Conservation (phyloP, 2,797 vertebrate genomes). For the Podargus strigoides region DNA sequence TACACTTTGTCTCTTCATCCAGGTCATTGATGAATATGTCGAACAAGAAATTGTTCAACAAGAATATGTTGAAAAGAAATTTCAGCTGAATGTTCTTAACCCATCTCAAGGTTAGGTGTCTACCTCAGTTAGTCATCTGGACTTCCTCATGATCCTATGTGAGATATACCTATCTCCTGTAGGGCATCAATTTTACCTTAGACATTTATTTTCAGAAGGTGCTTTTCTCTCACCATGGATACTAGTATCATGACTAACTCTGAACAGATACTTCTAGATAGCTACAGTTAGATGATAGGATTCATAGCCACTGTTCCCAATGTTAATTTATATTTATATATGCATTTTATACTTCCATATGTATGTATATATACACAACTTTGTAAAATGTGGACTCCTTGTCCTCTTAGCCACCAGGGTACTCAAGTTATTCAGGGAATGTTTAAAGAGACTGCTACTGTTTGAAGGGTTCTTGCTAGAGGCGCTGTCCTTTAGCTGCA, state of each 20-base stretch:
- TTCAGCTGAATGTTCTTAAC: neutral
- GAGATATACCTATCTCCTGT: neutral
- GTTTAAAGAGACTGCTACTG: neutral
- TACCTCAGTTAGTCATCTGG: neutral
- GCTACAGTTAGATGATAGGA: neutral
- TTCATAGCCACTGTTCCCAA: neutral
- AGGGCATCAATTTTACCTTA: neutral
- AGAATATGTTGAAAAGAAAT: too few relatives aligned
- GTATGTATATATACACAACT: neutral
- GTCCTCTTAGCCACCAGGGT: neutral
- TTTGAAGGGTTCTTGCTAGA: neutral
- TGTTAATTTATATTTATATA: neutral
- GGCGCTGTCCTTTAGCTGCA: neutral
- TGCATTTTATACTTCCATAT: neutral
- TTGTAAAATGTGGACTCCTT: neutral
- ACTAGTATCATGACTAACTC: neutral
- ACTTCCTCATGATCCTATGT: fast-evolving
- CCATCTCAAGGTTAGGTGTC: neutral
- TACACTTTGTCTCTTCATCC: too few relatives aligned
- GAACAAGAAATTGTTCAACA: too few relatives aligned
- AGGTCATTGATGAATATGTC: too few relatives aligned
- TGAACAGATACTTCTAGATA: neutral
- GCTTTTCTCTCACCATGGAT: neutral
- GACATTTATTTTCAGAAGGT: neutral
- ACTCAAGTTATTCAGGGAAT: neutral